These are phyloP conservation scores for Oenanthe oenanthe DNA, from an alignment of 2,113 vertebrate genomes.

Conservation along the genomic window DNA sequence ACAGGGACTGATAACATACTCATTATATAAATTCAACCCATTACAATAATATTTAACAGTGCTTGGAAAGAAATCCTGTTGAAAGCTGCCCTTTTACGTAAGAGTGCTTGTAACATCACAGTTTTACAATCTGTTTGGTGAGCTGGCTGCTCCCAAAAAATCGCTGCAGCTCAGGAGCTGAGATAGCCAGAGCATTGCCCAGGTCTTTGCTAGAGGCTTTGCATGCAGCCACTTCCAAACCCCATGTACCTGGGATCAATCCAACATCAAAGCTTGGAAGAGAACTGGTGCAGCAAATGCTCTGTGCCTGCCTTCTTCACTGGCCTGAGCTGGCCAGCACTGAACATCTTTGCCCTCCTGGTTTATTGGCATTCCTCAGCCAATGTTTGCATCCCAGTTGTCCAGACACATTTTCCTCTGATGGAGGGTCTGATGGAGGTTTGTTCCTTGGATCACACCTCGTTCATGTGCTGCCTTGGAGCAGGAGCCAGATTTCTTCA, in stretches of 20 bases:
- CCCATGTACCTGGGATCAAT: rapidly evolving
- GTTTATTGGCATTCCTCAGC: neutral
- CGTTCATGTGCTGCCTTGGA: neutral
- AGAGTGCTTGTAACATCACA: neutral
- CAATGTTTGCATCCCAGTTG: neutral
- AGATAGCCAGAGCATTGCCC: rapidly evolving
- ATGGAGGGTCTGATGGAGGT: neutral
- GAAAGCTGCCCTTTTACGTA: neutral
- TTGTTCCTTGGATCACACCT: neutral
- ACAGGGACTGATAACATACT: neutral
- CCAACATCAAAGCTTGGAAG: neutral
- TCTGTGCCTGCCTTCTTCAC: neutral
- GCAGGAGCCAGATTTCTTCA: neutral
- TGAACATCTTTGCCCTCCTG: neutral
- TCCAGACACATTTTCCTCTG: neutral
- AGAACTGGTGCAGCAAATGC: neutral
- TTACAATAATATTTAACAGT: conserved; percentile 10
- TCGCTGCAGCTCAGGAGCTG: neutral
- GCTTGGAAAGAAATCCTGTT: conserved; percentile 14
- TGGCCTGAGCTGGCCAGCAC: neutral
- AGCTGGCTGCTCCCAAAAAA: neutral
- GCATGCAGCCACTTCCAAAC: neutral
- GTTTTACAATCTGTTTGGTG: neutral
- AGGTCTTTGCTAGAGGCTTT: neutral
- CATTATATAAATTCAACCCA: neutral